Percentiles rank a stretch among this genome's conserved stretches.
Evolutionary conservation across 2,797 vertebrate genomes (phyloP).

Genomic region (Hydrophis major): DNA sequence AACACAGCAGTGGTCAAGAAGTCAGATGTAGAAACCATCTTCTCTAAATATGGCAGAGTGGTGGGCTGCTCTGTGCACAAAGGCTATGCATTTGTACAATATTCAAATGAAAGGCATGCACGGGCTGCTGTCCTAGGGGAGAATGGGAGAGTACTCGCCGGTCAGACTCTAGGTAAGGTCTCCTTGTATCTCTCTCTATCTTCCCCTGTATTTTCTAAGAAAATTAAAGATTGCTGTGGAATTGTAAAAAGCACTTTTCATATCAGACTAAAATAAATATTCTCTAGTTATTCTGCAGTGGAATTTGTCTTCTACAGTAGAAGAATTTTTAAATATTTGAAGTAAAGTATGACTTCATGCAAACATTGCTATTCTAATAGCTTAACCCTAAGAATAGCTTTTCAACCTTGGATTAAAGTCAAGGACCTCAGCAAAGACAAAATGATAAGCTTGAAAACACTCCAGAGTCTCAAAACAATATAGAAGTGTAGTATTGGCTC

Average conservation of each 20-base stretch:
- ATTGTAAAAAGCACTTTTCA: not conserved
- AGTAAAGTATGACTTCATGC: not conserved
- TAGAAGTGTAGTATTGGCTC: not conserved
- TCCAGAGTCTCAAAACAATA: not conserved
- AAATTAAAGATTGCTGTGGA: not conserved
- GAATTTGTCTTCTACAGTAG: not conserved
- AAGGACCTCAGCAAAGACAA: not conserved
- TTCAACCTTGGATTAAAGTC: not conserved
- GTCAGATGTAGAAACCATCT: slow-evolving; percentile 89
- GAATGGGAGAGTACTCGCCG: slow-evolving; percentile 86
- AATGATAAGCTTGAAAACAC: not conserved
- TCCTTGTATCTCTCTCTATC: not conserved
- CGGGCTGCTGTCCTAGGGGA: slow-evolving; percentile 87
- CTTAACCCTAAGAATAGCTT: not conserved
- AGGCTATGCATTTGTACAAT: slow-evolving; percentile 93
- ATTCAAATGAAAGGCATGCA: slow-evolving; percentile 87
- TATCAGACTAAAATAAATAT: not conserved
- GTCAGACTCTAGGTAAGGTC: slow-evolving; percentile 87
- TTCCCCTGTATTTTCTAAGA: not conserved
- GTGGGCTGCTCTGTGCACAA: slow-evolving; percentile 93
- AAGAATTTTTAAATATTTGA: not conserved
- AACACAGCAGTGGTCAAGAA: slow-evolving; percentile 94
- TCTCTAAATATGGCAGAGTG: slow-evolving; percentile 89
- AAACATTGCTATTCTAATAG: not conserved
- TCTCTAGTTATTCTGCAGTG: not conserved